Conservation (phyloP, 30 jellyfish, hydroid and myxozoan genomes). For the Chrysaora quinquecirrha region DNA sequence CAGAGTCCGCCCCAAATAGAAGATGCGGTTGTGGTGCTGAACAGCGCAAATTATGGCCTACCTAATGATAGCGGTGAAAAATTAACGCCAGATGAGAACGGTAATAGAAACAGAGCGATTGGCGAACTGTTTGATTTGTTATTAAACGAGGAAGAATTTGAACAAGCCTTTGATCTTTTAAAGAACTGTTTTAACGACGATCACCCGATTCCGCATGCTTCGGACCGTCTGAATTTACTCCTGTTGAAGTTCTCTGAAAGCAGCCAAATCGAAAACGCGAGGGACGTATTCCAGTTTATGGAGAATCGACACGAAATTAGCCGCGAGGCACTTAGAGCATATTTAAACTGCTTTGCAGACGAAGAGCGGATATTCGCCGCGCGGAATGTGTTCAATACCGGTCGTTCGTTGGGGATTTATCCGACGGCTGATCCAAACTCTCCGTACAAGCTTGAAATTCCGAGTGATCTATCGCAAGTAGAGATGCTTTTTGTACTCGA, state of each 20-base stretch:
- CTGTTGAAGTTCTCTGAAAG: conserved; percentile 36
- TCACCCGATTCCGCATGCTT: conserved; percentile 5
- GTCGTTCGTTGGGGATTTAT: conserved; percentile 33
- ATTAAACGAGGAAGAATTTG: conserved; percentile 16
- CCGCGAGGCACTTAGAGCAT: conserved; percentile 33
- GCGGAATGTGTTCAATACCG: conserved; percentile 51
- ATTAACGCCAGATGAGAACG: conserved; percentile 21
- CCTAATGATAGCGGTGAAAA: conserved; percentile 17
- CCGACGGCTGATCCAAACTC: conserved; percentile 28
- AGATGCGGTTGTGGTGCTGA: conserved; percentile 72
- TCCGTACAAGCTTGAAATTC: conserved; percentile 42
- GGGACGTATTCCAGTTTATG: conserved; percentile 17
- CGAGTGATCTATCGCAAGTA: conserved; percentile 27
- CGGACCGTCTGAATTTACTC: neutral
- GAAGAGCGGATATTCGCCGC: conserved; percentile 18
- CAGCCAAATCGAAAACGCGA: conserved; percentile 33
- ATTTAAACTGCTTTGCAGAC: conserved; percentile 63
- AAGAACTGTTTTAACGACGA: neutral
- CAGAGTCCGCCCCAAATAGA: conserved; percentile 45
- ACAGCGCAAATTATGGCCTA: conserved; percentile 54
- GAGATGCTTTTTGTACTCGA: conserved; percentile 73
- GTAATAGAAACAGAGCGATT: neutral
- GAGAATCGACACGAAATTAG: conserved; percentile 2
- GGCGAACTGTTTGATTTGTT: conserved; percentile 1
- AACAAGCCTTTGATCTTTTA: conserved; percentile 57